A percentile compares a stretch with the other conserved stretches of the same genome.
Evolutionary conservation across 1,140 invertebrate species (phyloP).

Genomic region (Lasioglossum albipes): DNA sequence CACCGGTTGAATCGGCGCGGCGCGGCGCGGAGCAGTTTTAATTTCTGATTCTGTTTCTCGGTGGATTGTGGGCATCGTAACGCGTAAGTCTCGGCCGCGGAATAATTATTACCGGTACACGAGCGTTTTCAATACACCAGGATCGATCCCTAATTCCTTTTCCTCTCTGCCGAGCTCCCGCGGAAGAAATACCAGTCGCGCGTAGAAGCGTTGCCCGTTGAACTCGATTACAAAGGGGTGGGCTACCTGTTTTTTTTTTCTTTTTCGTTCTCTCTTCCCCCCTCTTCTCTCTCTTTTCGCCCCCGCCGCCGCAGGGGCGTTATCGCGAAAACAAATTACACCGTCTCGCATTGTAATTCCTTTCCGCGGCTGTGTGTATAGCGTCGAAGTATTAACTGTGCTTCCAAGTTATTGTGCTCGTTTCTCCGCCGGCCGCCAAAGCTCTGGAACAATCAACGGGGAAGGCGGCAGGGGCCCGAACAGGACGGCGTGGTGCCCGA

Average conservation of each 20-base stretch:
- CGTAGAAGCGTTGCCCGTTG: not conserved
- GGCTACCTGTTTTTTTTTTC: no score
- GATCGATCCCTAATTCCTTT: constrained; percentile 10
- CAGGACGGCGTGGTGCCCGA: not conserved
- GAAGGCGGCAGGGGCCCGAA: constrained; percentile 15
- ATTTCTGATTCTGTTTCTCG: not conserved
- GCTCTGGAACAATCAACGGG: constrained; percentile 36
- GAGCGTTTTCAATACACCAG: constrained; percentile 1
- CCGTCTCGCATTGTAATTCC: constrained; percentile 56
- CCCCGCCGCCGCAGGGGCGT: not conserved
- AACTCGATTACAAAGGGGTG: constrained; percentile 10
- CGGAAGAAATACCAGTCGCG: constrained; percentile 20
- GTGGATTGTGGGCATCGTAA: not conserved
- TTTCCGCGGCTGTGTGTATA: constrained; percentile 36
- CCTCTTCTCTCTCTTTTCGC: no score
- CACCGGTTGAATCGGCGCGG: not conserved
- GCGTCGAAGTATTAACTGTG: constrained; percentile 8
- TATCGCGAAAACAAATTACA: constrained; percentile 69
- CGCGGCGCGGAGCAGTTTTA: not conserved
- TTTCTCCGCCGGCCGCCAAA: constrained; percentile 10
- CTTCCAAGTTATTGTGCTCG: constrained; percentile 23
- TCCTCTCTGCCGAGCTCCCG: not conserved
- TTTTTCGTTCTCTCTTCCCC: no score
- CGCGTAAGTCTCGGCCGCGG: not conserved
- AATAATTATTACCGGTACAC: constrained; percentile 2